Evolutionary conservation across 2,797 vertebrate genomes (phyloP), one percentile per base, ranked within the genome.

Genomic region (Aplochiton taeniatus): DNA sequence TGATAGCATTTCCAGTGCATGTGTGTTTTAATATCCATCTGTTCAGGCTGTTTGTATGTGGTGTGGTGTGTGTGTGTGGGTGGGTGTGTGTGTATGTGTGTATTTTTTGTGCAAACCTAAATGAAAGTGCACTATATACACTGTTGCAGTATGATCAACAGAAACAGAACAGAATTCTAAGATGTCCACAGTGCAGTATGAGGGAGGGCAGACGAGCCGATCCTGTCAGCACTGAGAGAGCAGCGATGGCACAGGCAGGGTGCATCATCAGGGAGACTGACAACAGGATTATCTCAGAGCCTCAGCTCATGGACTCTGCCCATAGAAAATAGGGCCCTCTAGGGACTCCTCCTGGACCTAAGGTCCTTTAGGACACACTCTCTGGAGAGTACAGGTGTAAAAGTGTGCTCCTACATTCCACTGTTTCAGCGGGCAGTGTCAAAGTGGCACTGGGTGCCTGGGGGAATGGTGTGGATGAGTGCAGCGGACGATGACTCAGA

Each of bases 281-380:
- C 80, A 79, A 90, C 89, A 88, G 84, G 74, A 91, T 90, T 88
- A 90, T 88, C 85, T 87, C 48, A 68, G 78, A 85, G 81, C 75
- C 71, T 62, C 69, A 47, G 81, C 81, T 73, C 82, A 77, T 70
- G 51, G 77, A 79, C 85, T 78, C 77, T 78, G 80, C 79, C 85
- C 81, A 76, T 69, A 53, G 66, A 62, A 76, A 81, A 81, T 50
- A 65, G 72, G 19, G 61, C 74, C 86, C 81, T 83, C 75, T 16
- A 11, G 81, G 79, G 83, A 83, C 66, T 31, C 31, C 31, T 31
- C 59, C 14, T n/a, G 61, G 70, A 81, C 76, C 67, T 43, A 19
- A 72, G 76, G 79, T 85, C 76, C 72, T 65, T 61, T 56, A 31
- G 1, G 31, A 66, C 46, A 20, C 12, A 79, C 50, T 72, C 60